Percentiles rank a stretch among this genome's conserved stretches.
These are phyloP conservation scores for Acromyrmex echinatior DNA, from an alignment of 1,140 invertebrate genomes.

Conservation along the genomic window DNA sequence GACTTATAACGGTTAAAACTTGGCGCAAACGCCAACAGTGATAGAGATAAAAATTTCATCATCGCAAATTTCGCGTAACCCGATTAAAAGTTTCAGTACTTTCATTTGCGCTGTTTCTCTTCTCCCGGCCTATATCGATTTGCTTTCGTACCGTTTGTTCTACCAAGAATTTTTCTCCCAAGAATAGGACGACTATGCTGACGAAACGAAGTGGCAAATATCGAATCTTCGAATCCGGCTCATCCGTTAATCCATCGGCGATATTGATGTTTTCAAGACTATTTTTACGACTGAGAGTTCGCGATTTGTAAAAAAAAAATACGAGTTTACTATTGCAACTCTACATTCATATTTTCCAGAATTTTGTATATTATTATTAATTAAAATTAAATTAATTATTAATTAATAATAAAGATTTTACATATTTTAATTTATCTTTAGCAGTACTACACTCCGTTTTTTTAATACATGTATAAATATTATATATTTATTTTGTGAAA, in stretches of 20 bases:
- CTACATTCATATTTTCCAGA: not conserved
- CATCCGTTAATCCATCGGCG: constrained; percentile 18
- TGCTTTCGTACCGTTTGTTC: not conserved
- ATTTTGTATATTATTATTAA: not conserved
- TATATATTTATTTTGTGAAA: not conserved
- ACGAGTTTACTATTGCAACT: not conserved
- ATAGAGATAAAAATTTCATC: constrained; percentile 39
- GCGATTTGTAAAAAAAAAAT: constrained; percentile 12
- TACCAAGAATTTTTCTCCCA: constrained; percentile 33
- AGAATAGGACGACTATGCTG: constrained; percentile 36
- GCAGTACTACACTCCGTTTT: too few relatives aligned
- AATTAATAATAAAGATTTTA: not conserved
- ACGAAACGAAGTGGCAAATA: constrained; percentile 42
- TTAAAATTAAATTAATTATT: constrained; percentile 4
- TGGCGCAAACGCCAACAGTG: not conserved
- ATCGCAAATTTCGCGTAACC: constrained; percentile 49
- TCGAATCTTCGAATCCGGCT: constrained; percentile 35
- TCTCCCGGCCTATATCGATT: constrained; percentile 40
- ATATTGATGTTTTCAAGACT: constrained; percentile 24
- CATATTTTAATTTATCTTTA: not conserved
- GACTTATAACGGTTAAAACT: constrained; percentile 6
- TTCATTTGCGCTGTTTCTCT: not conserved
- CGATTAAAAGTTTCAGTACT: constrained; percentile 54
- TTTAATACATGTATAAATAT: too few relatives aligned
- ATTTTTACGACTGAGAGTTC: constrained; percentile 20